Evolutionary conservation across 2,113 vertebrate genomes (phyloP).

Genomic region (Xenopus borealis): DNA sequence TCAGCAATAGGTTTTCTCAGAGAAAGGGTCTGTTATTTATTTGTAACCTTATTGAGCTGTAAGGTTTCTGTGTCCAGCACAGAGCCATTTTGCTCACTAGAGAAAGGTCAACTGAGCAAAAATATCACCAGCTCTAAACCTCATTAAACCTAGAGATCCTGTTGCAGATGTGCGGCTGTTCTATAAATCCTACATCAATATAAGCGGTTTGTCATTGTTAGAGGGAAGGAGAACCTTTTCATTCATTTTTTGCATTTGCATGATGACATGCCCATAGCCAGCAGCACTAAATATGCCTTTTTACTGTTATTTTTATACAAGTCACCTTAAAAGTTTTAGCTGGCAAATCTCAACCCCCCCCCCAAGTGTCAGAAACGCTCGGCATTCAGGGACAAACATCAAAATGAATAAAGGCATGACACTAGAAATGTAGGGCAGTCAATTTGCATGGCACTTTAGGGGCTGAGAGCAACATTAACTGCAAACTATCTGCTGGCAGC

Average conservation of each 20-base stretch:
- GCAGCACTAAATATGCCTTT: constrained; percentile 12
- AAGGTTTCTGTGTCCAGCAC: too few relatives aligned
- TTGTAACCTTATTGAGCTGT: too few relatives aligned
- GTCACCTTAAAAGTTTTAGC: constrained; percentile 25
- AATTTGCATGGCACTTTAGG: constrained; percentile 31
- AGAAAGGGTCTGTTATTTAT: too few relatives aligned
- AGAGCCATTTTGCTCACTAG: too few relatives aligned
- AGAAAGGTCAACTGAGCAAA: background rate
- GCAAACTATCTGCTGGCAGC: background rate
- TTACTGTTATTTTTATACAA: constrained; percentile 10
- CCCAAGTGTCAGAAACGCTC: background rate
- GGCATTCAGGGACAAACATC: constrained; percentile 17
- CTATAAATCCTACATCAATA: constrained; percentile 33
- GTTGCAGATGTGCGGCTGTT: background rate
- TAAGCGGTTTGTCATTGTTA: constrained; percentile 24
- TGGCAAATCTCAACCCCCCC: background rate
- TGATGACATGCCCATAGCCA: constrained; percentile 6
- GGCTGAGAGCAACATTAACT: constrained; percentile 24
- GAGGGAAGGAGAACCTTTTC: constrained; percentile 9
- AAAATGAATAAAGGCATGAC: constrained; percentile 17
- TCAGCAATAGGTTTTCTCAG: too few relatives aligned
- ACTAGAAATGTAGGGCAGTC: constrained; percentile 29
- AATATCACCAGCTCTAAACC: background rate
- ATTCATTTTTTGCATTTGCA: constrained; percentile 2
- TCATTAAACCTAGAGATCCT: background rate